phyloP scores from a whole-genome alignment of 2,797 vertebrate genomes.

The Sebastes hopkinsi region DNA sequence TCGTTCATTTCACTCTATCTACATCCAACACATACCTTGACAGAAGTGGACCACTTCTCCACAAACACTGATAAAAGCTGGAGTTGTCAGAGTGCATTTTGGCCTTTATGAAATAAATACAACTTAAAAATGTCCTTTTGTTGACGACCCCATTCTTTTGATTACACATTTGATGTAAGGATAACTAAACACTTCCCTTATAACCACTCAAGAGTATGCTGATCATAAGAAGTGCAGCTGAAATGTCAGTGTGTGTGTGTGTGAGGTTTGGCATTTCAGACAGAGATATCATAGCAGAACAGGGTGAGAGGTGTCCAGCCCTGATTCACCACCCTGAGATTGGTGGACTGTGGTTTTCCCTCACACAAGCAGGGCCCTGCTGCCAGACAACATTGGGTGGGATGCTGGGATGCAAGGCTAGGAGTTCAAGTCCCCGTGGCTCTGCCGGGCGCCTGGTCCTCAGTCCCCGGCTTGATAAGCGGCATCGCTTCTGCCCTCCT shows the following conservation, averaged over 20 bases:
- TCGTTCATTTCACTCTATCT: too few species aligned
- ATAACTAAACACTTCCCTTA: conserved; percentile 9
- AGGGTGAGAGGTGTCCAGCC: conserved; percentile 56
- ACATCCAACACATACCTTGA: too few species aligned
- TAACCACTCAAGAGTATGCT: conserved; percentile 19
- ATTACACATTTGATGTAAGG: conserved; percentile 10
- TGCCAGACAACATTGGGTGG: conserved; percentile 35
- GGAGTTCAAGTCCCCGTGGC: conserved; percentile 61
- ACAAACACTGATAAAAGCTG: too few species aligned
- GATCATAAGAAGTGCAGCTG: conserved; percentile 49
- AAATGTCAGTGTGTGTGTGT: conserved; percentile 76
- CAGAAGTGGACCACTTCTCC: too few species aligned
- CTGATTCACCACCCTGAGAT: conserved; percentile 36
- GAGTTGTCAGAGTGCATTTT: too few species aligned
- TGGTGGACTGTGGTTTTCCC: conserved; percentile 46
- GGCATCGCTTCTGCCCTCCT: conserved; percentile 37
- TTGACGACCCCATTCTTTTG: background rate
- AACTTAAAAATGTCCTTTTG: conserved; percentile 8
- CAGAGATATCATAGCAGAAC: conserved; percentile 73
- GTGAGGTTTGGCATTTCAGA: conserved; percentile 79
- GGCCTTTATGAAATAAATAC: conserved; percentile 33
- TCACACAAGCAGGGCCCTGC: conserved; percentile 17
- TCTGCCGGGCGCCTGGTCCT: conserved; percentile 52
- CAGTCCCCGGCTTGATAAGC: conserved; percentile 71
- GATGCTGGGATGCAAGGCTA: conserved; percentile 14